Evolutionary conservation across 2,888 invertebrate genomes (phyloP).

Genomic region (Aphrophora alni): DNA sequence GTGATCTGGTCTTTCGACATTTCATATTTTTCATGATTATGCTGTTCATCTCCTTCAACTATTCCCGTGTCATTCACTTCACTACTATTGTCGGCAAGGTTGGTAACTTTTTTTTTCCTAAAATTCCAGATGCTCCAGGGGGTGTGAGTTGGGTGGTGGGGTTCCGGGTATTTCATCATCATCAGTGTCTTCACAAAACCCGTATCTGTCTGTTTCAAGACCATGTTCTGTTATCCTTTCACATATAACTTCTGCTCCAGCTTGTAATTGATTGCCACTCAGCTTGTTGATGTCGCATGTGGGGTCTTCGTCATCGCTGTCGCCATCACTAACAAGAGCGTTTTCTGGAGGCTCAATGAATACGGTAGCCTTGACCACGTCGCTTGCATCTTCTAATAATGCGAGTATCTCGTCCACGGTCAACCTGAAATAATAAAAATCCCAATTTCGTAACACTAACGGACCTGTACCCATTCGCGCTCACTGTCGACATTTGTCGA

Average conservation of each 20-base stretch:
- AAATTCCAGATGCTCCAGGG: background rate
- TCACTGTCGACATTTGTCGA: background rate
- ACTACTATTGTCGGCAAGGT: background rate
- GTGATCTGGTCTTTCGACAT: constrained; percentile 4
- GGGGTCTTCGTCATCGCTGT: constrained; percentile 10
- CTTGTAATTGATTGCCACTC: constrained; percentile 9
- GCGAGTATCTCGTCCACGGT: background rate
- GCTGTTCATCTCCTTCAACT: background rate
- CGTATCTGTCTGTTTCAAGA: background rate
- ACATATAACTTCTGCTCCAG: constrained; percentile 16
- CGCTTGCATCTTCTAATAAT: constrained; percentile 12
- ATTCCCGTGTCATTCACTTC: constrained; percentile 8
- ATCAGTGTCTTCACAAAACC: constrained; percentile 15
- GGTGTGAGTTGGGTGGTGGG: background rate
- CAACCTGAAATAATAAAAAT: constrained; percentile 17
- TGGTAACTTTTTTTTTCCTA: constrained; percentile 3
- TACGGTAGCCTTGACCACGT: background rate
- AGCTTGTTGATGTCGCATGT: constrained; percentile 15
- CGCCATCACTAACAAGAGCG: constrained; percentile 22
- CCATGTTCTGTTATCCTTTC: background rate
- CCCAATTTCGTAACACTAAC: background rate
- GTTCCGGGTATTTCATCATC: constrained; percentile 3
- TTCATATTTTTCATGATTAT: constrained; percentile 2
- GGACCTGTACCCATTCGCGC: background rate
- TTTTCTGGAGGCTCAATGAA: constrained; percentile 17